Evolutionary conservation across 2,113 vertebrate species (phyloP).

Genomic region (Ondatra zibethicus): DNA sequence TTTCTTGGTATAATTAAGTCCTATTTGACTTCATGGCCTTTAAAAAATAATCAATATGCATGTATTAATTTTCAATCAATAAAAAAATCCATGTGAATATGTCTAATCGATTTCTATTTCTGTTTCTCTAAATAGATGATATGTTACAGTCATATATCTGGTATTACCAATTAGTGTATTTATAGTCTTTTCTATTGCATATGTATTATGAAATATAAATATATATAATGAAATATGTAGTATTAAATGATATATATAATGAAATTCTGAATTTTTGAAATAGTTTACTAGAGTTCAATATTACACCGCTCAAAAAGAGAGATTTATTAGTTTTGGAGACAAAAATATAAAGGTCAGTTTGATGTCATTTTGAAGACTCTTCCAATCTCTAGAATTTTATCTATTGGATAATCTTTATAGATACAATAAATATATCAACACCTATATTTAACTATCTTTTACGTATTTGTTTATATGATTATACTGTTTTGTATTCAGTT

Average conservation of each 20-base stretch:
- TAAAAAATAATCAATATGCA: neutral
- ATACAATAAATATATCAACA: neutral
- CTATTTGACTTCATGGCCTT: neutral
- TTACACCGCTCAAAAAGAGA: neutral
- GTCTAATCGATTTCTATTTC: neutral
- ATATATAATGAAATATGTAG: neutral
- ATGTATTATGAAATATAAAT: neutral
- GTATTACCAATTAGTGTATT: neutral
- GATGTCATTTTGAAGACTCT: neutral
- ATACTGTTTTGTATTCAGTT: neutral
- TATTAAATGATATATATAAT: neutral
- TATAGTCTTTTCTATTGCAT: neutral
- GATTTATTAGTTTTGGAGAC: neutral
- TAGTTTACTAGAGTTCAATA: neutral
- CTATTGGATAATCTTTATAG: neutral
- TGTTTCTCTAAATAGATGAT: neutral
- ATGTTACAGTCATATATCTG: neutral
- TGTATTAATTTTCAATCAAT: neutral
- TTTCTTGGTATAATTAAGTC: neutral
- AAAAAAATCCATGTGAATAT: neutral
- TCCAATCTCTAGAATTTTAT: neutral
- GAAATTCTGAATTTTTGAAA: neutral
- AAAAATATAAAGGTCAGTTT: neutral
- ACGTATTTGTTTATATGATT: neutral
- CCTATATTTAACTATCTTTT: neutral